phyloP scores from a whole-genome alignment of 1,140 invertebrate genomes.

The Holotrichia oblita region DNA sequence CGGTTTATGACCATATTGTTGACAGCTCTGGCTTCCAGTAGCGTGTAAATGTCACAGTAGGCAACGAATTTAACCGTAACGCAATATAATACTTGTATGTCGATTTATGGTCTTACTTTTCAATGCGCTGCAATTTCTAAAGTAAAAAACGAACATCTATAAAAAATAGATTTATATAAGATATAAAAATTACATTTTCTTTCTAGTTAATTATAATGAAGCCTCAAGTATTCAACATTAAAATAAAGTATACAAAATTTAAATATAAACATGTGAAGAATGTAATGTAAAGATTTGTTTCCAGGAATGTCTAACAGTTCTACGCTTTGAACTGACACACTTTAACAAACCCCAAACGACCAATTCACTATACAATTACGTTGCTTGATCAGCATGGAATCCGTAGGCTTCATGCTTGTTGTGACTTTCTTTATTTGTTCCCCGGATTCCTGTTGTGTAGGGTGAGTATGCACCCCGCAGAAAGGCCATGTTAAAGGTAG shows the following conservation, averaged over 20 bases:
- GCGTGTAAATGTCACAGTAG: conserved; percentile 38
- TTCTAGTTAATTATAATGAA: too few relatives aligned
- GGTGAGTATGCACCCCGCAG: background rate
- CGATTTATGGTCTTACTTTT: background rate
- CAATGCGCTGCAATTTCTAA: too few relatives aligned
- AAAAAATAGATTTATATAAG: too few relatives aligned
- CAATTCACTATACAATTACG: conserved; percentile 3
- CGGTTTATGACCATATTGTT: conserved; percentile 34
- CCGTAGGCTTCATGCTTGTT: conserved; percentile 20
- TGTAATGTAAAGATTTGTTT: background rate
- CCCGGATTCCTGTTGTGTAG: background rate
- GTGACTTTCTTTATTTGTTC: conserved; percentile 21
- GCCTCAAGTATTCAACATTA: too few relatives aligned
- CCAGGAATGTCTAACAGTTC: background rate
- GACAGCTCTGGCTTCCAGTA: conserved; percentile 25
- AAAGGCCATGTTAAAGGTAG: background rate
- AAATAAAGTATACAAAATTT: too few relatives aligned
- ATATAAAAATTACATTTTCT: too few relatives aligned
- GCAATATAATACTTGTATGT: conserved; percentile 26
- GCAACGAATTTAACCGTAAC: conserved; percentile 34
- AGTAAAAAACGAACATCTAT: too few relatives aligned
- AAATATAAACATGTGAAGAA: too few relatives aligned
- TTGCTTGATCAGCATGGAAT: conserved; percentile 10
- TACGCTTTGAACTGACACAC: background rate
- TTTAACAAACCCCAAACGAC: background rate